A percentile compares a stretch with the other conserved stretches of the same genome.
Evolutionary conservation across 2,797 vertebrate genomes (phyloP).

Genomic region (Sebastes hopkinsi): DNA sequence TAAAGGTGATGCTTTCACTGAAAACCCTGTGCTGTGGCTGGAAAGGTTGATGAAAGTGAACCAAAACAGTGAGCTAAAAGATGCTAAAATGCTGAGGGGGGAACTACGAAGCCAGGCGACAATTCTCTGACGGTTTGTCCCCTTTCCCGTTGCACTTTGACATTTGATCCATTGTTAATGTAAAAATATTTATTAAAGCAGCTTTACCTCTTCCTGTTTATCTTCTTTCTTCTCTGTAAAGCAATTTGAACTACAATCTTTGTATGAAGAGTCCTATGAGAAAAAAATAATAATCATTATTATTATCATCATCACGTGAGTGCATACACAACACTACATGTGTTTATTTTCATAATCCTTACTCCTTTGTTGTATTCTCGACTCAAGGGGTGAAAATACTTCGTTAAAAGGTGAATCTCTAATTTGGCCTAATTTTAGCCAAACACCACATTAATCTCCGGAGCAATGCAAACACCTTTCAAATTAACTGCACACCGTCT

Average conservation of each 20-base stretch:
- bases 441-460: constrained; percentile 5
- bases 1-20: not conserved
- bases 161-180: not conserved
- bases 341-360: not conserved
- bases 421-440: constrained; percentile 13
- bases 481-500: constrained; percentile 9
- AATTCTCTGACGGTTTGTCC: not conserved
- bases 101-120: not conserved
- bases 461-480: constrained; percentile 11
- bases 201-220: not conserved
- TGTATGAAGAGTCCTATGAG: not conserved
- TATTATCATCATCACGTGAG: not conserved
- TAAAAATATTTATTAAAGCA: not conserved
- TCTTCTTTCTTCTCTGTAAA: not conserved
- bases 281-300: not conserved
- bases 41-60: not conserved
- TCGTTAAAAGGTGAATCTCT: constrained; percentile 4
- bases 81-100: not conserved
- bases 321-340: not conserved
- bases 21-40: not conserved
- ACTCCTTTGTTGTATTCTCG: not conserved
- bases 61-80: not conserved
- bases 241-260: not conserved
- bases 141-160: not conserved
- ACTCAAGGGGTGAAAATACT: not conserved